Evolutionary conservation across 2,113 vertebrate species (phyloP), one percentile per base, ranked within the genome.

Genomic region (Synchiropus splendidus): DNA sequence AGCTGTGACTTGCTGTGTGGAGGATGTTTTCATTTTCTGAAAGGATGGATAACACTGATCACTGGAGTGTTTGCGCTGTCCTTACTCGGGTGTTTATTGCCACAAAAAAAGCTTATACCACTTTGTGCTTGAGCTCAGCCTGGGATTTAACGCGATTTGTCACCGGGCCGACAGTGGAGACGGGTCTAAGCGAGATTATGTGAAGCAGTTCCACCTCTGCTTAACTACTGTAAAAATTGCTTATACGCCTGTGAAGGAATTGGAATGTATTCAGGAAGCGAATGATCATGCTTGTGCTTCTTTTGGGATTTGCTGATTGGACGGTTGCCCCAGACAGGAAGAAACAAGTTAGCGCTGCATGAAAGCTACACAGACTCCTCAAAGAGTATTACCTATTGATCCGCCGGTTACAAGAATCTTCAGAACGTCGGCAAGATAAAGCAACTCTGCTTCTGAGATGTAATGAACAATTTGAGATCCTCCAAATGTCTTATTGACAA

Each of bases 181-280:
- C 69, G 61, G 21, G 65, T 76, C 75, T 71, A 45, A 62, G 55
- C 31, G 42, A 84, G 83, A 83, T 86, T 83, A 84, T 81, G 76
- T 76, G 71, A 74, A 87, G 77, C 79, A 77, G 64, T 77, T 81
- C 62, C 74, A 82, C 75, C 77, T 85, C 78, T 78, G 80, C 70
- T 68, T 83, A 86, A 82, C 77, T 77, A 80, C 78, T 83, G 82
- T 78, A 81, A 82, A 82, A 84, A 87, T 87, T 85, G 79, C 81
- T 84, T 80, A 81, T 81, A 81, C 64, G 66, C 79, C 80, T 86
- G 82, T 86, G 81, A 85, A 83, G 69, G 72, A 85, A 83, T 80
- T 80, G 79, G 80, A 83, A 83, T 81, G 77, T 58, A 45, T 67
- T 73, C 58, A 75, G 74, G 81, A 87, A 83, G 63, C 48, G 48